Evolutionary conservation across 1,140 invertebrate species (phyloP), one percentile per base, ranked within the genome.

Genomic region (Drosophila lacertosa): DNA sequence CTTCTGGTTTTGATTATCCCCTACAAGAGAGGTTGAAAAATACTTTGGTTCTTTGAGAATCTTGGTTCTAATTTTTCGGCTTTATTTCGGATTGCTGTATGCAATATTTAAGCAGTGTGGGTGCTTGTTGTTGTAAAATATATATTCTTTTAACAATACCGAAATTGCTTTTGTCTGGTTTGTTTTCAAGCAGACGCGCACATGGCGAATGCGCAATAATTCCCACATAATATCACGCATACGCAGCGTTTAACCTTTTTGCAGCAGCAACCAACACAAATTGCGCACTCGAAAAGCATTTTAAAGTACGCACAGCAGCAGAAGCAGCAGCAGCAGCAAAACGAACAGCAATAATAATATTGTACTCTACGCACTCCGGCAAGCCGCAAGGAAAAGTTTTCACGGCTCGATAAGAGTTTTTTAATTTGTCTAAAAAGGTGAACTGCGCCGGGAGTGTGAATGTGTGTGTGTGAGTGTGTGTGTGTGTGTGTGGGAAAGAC

Each of bases 371-470:
- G 55, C 68, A 63, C 60, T 64, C 50, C 59, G 47, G 48, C 57
- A 51, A 79, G 57, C 72, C 63, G 76, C 81, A 84, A 69, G 59
- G 62, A 77, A 82, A 82, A 75, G 59, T 84, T 86, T 86, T 73
- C 68, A 68, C 70, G 78, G 72, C 81, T 69, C 81, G 81, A 86
- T 84, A 84, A 84, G 80, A 84, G 80, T 84, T 84, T 84, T 84
- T 84, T 84, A 84, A 84, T 84, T 84, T 84, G 81, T 86, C 80
- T 86, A 86, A 86, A 84, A 86, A 86, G 62, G 72, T 71, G 48
- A 32, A 42, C 32, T 32, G 9, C 16, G 50, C 24, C n/a, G 29
- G 11, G 22, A 4, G 22, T 9, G 7, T 20, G 22, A 32, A 16
- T n/a, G n/a, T n/a, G n/a, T n/a, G n/a, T n/a, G n/a, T n/a, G n/a